Conservation (phyloP, 2,113 vertebrate species). For the Gallinago undulata region DNA sequence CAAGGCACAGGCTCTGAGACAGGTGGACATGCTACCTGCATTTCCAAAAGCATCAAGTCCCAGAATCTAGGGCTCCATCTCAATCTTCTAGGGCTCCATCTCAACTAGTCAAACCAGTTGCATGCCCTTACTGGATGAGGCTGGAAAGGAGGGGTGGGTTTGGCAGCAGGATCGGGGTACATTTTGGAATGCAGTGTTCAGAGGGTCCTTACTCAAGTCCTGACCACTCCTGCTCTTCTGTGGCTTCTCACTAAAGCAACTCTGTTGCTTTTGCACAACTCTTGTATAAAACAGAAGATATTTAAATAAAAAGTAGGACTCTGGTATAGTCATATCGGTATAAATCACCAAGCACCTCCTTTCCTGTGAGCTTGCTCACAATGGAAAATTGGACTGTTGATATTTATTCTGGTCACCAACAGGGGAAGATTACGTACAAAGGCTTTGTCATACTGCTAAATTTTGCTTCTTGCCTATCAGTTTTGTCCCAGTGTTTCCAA, state of each 20-base stretch:
- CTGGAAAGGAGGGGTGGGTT: not conserved
- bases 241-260: not conserved
- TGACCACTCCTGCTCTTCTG: not conserved
- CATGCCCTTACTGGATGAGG: not conserved
- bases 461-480: conserved; percentile 4
- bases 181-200: not conserved
- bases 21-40: not conserved
- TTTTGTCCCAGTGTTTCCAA: not conserved
- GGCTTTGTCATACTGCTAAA: not conserved
- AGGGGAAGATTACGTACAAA: not conserved
- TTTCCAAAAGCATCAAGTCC: not conserved
- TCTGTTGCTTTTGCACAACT: not conserved
- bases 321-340: not conserved
- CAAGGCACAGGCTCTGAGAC: not conserved
- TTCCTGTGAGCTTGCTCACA: not conserved
- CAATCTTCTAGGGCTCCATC: not conserved
- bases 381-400: not conserved
- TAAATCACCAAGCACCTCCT: not conserved
- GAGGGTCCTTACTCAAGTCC: not conserved
- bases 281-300: not conserved
- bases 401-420: conserved; percentile 6
- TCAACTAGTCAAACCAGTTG: not conserved
- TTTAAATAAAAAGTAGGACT: not conserved
- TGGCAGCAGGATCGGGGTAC: not conserved
- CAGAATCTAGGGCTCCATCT: not conserved